These are phyloP conservation scores for Salvator merianae DNA, from an alignment of 2,113 vertebrate species.

Conservation along the genomic window DNA sequence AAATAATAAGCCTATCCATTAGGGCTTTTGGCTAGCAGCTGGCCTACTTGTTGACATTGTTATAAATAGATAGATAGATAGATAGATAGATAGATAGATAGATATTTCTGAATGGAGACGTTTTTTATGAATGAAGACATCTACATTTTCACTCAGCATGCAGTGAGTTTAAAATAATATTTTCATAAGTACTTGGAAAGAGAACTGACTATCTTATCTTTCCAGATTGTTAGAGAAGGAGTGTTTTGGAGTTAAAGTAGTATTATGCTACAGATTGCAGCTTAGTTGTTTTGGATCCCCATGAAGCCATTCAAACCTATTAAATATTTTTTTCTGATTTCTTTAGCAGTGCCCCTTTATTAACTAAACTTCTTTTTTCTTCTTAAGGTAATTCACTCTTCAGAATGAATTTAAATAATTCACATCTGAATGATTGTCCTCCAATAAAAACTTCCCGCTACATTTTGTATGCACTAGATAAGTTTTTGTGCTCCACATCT, in stretches of 20 bases:
- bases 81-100: no score
- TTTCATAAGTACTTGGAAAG: conserved; percentile 7
- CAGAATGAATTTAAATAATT: not conserved
- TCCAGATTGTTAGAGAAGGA: not conserved
- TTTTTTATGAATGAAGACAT: not conserved
- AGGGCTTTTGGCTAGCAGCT: not conserved
- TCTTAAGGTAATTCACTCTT: not conserved
- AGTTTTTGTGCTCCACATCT: no score
- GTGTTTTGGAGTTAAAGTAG: conserved; percentile 16
- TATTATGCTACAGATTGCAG: not conserved
- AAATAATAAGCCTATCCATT: no score
- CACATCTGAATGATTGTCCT: not conserved
- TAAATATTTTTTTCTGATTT: not conserved
- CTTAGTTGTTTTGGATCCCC: conserved; percentile 4
- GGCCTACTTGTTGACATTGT: not conserved
- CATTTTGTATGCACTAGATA: no score
- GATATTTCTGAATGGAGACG: no score
- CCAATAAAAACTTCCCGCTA: no score
- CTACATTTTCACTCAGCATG: not conserved
- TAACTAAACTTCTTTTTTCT: no score
- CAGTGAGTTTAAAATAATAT: not conserved
- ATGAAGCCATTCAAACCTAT: conserved; percentile 10
- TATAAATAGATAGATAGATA: no score
- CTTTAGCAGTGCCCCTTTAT: not conserved
- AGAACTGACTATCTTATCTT: conserved; percentile 10